These are phyloP conservation scores for Liasis olivaceus DNA, from an alignment of 2,797 vertebrate genomes.

Conservation along the genomic window DNA sequence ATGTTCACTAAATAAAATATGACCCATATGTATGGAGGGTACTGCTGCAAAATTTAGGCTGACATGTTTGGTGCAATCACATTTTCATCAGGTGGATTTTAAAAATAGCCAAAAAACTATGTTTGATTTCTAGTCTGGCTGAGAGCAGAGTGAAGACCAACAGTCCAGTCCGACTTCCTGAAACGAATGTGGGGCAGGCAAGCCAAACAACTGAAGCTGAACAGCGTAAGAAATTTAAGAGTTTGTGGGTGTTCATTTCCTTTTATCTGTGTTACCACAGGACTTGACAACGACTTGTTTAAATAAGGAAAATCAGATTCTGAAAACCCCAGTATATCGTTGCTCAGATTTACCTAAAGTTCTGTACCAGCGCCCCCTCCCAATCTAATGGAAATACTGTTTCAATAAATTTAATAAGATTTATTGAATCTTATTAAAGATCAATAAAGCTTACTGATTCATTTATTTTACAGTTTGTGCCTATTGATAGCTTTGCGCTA, in stretches of 20 bases:
- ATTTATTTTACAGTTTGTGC: background rate
- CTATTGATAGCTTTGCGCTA: background rate
- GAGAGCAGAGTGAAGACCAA: conserved; percentile 88
- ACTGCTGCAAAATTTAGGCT: background rate
- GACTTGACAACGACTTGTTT: conserved; percentile 4
- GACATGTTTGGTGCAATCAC: background rate
- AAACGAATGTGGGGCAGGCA: conserved; percentile 74
- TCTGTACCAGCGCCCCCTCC: background rate
- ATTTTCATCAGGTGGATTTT: background rate
- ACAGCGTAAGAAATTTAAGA: conserved; percentile 72
- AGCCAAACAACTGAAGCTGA: conserved; percentile 82
- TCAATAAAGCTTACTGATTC: background rate
- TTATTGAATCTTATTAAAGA: background rate
- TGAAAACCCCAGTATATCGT: background rate
- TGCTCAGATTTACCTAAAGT: background rate
- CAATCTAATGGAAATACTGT: background rate
- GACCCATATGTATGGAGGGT: background rate
- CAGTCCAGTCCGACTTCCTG: conserved; percentile 84
- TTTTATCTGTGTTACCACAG: background rate
- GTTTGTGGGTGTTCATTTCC: background rate
- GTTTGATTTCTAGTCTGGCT: conserved; percentile 67
- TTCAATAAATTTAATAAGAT: background rate
- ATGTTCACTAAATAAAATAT: background rate
- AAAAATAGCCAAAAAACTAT: background rate
- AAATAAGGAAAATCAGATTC: conserved; percentile 27